Base-by-base conservation (phyloP, 2,113 vertebrate genomes). In the Nothocercus nigrocapillus region DNA sequence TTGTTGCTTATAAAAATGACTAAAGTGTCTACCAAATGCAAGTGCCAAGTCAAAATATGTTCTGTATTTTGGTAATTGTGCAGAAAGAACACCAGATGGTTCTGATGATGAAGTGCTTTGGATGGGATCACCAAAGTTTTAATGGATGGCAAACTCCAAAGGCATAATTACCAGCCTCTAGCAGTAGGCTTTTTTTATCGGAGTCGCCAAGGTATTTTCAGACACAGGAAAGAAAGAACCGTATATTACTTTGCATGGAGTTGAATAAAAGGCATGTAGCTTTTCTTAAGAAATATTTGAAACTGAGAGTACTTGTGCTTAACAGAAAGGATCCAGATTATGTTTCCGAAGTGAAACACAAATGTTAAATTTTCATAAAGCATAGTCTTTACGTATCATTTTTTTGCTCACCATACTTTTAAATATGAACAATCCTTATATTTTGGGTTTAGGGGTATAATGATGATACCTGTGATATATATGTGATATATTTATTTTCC, bases 51-150 rank as follows among this genome's bases (percentile, higher is more conserved):
- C 95, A 97, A 90, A 94, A 92, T 95, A 88, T 82, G 85, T 95
- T 94, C 91, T 94, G 74, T 97, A 90, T 97, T 98, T 97, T 97
- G 94, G 93, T 97, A 97, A 97, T 98, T 97, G 91, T 97, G 95
- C 82, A 95, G 94, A 97, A 97, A 94, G 94, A 96, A 88, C 86
- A 95, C 82, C 96, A 97, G 97, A 97, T 97, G 97, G 92, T 96
- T 97, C 94, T 95, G 89, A 96, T 93, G 91, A 95, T 96, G 91
- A 97, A 89, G 86, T 32, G 53, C 74, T 94, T 94, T 89, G 92
- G 95, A 89, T 96, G 92, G 93, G 93, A 96, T 92, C 88, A 90
- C 81, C 95, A 94, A 66, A 89, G 81, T 94, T 96, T 96, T 96
- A 97, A 88, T 72, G 93, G 94, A 89, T 94, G 95, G 85, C 88